A percentile compares a stretch with the other conserved stretches of the same genome.
phyloP scores from a whole-genome alignment of 2,888 invertebrate genomes.

The Drosophila aldrichi region DNA sequence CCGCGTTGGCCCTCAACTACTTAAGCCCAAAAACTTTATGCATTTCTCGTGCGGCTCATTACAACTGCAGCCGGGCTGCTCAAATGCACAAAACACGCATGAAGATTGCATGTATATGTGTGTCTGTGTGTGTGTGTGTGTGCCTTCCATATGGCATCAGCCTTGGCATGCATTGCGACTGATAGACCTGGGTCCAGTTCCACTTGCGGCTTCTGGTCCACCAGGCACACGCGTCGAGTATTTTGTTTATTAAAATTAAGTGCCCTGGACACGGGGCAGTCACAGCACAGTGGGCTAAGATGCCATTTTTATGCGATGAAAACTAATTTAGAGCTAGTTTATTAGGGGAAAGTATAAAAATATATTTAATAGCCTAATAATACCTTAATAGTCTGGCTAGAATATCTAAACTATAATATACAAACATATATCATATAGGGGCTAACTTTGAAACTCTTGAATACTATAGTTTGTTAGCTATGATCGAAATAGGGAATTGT shows the following conservation, averaged over 20 bases:
- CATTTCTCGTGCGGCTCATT: conserved; percentile 79
- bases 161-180: conserved; percentile 32
- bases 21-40: conserved; percentile 68
- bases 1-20: conserved; percentile 45
- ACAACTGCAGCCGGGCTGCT: conserved; percentile 65
- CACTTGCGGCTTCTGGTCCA: conserved; percentile 22
- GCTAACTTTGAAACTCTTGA: too few relatives aligned
- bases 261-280: conserved; percentile 50
- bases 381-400: too few relatives aligned
- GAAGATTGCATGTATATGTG: not conserved
- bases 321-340: too few relatives aligned
- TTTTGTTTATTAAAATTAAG: conserved; percentile 79
- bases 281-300: conserved; percentile 25
- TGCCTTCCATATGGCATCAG: conserved; percentile 18
- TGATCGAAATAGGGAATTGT: not conserved
- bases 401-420: too few relatives aligned
- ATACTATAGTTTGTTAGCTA: not conserved
- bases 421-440: too few relatives aligned
- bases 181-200: conserved; percentile 3
- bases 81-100: conserved; percentile 3
- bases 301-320: not conserved
- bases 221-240: conserved; percentile 59
- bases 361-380: too few relatives aligned
- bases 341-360: too few relatives aligned
- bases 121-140: not conserved